Conservation (phyloP, 2,113 vertebrate genomes). For the Stigmatopora nigra region DNA sequence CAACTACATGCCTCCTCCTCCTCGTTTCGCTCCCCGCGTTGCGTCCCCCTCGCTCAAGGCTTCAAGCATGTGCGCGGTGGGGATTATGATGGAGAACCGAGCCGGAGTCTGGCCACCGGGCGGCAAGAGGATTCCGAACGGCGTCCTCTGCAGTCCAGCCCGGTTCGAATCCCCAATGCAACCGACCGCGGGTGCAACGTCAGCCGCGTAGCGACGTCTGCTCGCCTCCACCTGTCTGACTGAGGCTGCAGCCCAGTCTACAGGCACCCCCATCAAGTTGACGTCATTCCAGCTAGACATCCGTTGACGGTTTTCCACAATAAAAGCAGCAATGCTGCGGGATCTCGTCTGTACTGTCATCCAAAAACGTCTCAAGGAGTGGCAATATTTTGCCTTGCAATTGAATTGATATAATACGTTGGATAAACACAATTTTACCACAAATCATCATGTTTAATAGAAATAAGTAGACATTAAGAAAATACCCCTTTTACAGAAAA, state of each 20-base stretch:
- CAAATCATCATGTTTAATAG: not conserved
- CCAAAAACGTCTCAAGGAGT: not conserved
- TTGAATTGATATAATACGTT: no score
- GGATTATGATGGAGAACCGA: conserved; percentile 41
- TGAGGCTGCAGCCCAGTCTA: conserved; percentile 41
- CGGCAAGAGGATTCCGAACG: conserved; percentile 50
- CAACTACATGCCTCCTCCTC: conserved; percentile 31
- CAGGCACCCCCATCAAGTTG: not conserved
- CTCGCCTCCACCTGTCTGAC: conserved; percentile 62
- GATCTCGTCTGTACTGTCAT: not conserved
- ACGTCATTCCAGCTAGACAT: rapidly evolving
- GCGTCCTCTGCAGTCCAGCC: conserved; percentile 55
- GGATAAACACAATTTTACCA: no score
- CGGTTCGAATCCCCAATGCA: conserved; percentile 40
- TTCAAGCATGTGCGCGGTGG: conserved; percentile 44
- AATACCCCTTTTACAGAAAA: no score
- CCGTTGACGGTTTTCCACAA: conserved; percentile 26
- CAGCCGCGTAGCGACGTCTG: conserved; percentile 45
- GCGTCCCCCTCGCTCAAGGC: conserved; percentile 43
- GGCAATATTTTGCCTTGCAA: not conserved
- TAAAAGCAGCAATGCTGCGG: conserved; percentile 7
- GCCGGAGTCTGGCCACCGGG: conserved; percentile 42
- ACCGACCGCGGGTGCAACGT: conserved; percentile 21
- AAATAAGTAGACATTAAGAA: no score
- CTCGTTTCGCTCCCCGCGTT: conserved; percentile 36